A percentile compares a stretch with the other conserved stretches of the same genome.
These are phyloP conservation scores for Corythornis madagascariensis DNA, from an alignment of 2,113 vertebrate genomes.

Conservation along the genomic window DNA sequence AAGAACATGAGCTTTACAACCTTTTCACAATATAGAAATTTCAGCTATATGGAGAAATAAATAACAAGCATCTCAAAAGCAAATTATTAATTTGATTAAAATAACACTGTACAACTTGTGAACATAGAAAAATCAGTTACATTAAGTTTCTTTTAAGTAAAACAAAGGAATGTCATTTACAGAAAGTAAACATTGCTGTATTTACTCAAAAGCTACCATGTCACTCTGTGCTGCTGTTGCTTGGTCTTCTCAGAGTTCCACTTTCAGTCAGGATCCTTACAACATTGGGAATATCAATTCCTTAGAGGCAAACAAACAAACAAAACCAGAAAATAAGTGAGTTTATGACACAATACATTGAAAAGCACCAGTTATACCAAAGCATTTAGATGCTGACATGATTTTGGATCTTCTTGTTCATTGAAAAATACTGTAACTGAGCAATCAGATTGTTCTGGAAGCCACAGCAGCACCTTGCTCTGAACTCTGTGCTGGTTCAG, in stretches of 20 bases:
- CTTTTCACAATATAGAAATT: background rate
- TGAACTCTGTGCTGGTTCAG: background rate
- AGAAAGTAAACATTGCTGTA: background rate
- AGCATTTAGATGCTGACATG: background rate
- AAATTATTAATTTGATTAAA: background rate
- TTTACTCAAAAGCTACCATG: background rate
- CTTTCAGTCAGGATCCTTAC: slow-evolving; percentile 57
- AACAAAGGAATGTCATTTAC: background rate
- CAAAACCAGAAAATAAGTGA: background rate
- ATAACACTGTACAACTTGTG: background rate
- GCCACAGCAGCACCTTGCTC: background rate
- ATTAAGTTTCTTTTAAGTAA: background rate
- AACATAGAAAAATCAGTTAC: background rate
- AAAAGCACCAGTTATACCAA: background rate
- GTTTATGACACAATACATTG: background rate
- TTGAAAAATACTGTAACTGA: background rate
- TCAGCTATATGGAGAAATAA: background rate
- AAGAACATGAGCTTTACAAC: background rate
- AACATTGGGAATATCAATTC: slow-evolving; percentile 41
- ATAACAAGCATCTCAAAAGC: background rate
- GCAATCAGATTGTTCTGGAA: background rate
- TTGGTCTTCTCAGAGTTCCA: slow-evolving; percentile 41
- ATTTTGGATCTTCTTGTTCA: background rate
- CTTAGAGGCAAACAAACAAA: slow-evolving; percentile 34
- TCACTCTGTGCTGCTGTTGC: background rate